These are phyloP conservation scores for Gallinago stenura DNA, from an alignment of 2,797 vertebrate genomes.

Conservation along the genomic window DNA sequence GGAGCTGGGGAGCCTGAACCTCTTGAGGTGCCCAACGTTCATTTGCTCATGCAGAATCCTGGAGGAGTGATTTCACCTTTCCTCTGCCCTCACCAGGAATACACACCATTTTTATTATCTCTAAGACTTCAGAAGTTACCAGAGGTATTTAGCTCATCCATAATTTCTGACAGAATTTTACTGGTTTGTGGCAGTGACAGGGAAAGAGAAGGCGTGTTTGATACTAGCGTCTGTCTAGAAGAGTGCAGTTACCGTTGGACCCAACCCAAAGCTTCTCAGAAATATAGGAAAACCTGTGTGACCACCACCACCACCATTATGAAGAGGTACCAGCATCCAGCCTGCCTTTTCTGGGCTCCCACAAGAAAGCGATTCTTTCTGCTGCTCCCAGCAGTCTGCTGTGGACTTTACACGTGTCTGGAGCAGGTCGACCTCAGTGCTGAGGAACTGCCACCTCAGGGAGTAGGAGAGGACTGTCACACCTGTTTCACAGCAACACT, in stretches of 20 bases:
- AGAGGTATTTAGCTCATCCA: not conserved
- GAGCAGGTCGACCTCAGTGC: accelerated
- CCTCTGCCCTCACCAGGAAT: not conserved
- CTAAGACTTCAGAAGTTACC: not conserved
- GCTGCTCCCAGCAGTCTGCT: not conserved
- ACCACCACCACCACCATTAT: not conserved
- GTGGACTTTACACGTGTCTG: not conserved
- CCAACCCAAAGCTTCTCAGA: not conserved
- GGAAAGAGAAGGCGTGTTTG: not conserved
- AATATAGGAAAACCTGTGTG: not conserved
- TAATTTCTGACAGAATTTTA: not conserved
- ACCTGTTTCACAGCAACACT: not conserved
- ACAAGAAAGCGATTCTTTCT: not conserved
- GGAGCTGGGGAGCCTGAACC: not conserved
- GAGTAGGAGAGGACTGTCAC: not conserved
- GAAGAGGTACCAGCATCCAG: not conserved
- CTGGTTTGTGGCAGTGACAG: not conserved
- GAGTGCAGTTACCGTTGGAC: not conserved
- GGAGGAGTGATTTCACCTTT: not conserved
- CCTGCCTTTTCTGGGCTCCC: not conserved
- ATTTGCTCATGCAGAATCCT: not conserved
- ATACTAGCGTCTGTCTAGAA: not conserved
- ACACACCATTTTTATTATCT: not conserved
- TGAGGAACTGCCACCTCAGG: not conserved
- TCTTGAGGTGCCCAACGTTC: not conserved